phyloP scores from a whole-genome alignment of 2,888 invertebrate genomes.

The Torymus aiolomorphi region DNA sequence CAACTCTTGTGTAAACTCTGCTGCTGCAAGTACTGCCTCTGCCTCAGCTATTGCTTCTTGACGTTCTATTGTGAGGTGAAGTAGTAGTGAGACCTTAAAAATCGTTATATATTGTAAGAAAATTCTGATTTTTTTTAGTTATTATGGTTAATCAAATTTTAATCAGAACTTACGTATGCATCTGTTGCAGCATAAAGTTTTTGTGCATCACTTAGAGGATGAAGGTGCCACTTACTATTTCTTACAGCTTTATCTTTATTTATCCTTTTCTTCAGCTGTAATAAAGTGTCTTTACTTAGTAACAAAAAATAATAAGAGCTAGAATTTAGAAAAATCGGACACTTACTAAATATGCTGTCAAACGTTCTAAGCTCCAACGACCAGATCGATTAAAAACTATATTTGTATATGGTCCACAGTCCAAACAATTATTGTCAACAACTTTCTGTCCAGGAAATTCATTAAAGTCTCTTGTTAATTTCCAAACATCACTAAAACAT shows the following conservation, averaged over 20 bases:
- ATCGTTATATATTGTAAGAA: neutral
- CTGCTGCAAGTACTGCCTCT: neutral
- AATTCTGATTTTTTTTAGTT: neutral
- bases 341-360: slow-evolving; percentile 78
- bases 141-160: slow-evolving; percentile 1
- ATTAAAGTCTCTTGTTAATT: slow-evolving; percentile 80
- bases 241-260: slow-evolving; percentile 79
- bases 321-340: slow-evolving; percentile 17
- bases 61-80: slow-evolving; percentile 56
- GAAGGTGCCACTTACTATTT: slow-evolving; percentile 80
- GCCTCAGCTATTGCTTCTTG: slow-evolving; percentile 19
- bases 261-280: slow-evolving; percentile 77
- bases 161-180: slow-evolving; percentile 78
- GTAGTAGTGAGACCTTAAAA: slow-evolving; percentile 57
- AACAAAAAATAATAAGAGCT: neutral
- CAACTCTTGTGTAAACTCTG: no score
- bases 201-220: slow-evolving; percentile 78
- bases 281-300: slow-evolving; percentile 15
- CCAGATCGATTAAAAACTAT: slow-evolving; percentile 76
- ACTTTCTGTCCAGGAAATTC: slow-evolving; percentile 77
- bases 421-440: slow-evolving; percentile 79
- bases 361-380: slow-evolving; percentile 80
- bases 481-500: slow-evolving; percentile 79
- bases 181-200: slow-evolving; percentile 81
- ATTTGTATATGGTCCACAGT: slow-evolving; percentile 79